Percentiles rank a stretch among this genome's conserved stretches.
These are phyloP conservation scores for Neelides folsomi DNA, from an alignment of 2,888 invertebrate genomes.

Conservation along the genomic window DNA sequence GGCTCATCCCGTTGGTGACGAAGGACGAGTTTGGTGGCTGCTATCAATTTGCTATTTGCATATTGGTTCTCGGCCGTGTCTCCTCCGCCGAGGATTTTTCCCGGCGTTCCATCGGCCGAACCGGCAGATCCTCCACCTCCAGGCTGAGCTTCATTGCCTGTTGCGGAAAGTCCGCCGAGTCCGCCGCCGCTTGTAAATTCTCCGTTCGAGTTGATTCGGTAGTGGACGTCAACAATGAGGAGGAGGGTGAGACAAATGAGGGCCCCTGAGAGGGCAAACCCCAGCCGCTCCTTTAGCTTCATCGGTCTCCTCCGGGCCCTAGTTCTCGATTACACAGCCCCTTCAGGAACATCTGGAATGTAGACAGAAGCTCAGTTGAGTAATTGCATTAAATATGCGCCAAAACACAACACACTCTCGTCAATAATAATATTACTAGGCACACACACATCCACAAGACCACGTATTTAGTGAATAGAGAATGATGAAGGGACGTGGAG, in stretches of 20 bases:
- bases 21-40: conserved; percentile 20
- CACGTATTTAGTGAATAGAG: too few species aligned
- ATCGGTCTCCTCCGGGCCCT: conserved; percentile 10
- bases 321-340: not conserved
- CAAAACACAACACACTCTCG: not conserved
- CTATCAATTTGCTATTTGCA: conserved; percentile 29
- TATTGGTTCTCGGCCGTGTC: conserved; percentile 28
- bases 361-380: conserved; percentile 5
- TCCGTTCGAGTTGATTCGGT: conserved; percentile 25
- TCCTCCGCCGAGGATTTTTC: conserved; percentile 4
- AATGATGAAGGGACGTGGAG: too few species aligned
- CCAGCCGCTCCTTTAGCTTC: conserved; percentile 32
- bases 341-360: conserved; percentile 1
- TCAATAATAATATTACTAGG: not conserved
- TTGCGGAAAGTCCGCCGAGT: not conserved
- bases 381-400: conserved; percentile 9
- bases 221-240: conserved; percentile 32
- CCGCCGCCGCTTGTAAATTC: not conserved
- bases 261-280: conserved; percentile 30
- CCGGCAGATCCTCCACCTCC: conserved; percentile 13
- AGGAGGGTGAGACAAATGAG: conserved; percentile 32
- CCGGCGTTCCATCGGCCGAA: conserved; percentile 8
- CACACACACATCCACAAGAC: too few species aligned
- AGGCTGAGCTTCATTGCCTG: not conserved
- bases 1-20: conserved; percentile 22